Conservation (phyloP, 2,888 invertebrate genomes). For the Mimachlamys varia region DNA sequence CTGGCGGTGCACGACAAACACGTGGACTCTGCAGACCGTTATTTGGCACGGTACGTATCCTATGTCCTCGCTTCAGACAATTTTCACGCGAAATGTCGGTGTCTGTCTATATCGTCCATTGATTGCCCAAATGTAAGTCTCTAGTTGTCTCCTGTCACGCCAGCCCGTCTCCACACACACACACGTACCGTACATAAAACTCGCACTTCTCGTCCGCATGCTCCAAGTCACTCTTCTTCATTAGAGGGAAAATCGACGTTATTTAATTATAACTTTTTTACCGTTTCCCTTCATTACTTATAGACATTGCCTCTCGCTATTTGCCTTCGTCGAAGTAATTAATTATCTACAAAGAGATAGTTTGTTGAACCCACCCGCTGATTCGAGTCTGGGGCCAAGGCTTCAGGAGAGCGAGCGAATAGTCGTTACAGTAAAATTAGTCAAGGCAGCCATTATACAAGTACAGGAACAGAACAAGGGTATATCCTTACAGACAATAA, state of each 20-base stretch:
- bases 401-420: neutral
- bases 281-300: constrained; percentile 14
- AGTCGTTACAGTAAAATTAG: neutral
- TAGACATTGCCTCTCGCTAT: constrained; percentile 4
- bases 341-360: constrained; percentile 23
- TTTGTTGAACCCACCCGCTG: neutral
- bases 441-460: neutral
- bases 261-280: constrained; percentile 11
- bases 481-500: neutral
- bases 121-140: neutral
- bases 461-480: neutral
- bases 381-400: neutral
- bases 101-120: neutral
- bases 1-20: no score
- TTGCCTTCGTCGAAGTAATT: constrained; percentile 11
- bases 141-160: neutral
- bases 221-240: neutral
- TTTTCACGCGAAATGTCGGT: neutral
- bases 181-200: no score
- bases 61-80: neutral
- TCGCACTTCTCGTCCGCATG: neutral
- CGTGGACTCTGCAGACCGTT: neutral
- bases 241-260: constrained; percentile 5
- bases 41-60: neutral
- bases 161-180: neutral